These are phyloP conservation scores for Brachionus rotundiformis DNA, from an alignment of 1,140 invertebrate genomes.

Conservation along the genomic window DNA sequence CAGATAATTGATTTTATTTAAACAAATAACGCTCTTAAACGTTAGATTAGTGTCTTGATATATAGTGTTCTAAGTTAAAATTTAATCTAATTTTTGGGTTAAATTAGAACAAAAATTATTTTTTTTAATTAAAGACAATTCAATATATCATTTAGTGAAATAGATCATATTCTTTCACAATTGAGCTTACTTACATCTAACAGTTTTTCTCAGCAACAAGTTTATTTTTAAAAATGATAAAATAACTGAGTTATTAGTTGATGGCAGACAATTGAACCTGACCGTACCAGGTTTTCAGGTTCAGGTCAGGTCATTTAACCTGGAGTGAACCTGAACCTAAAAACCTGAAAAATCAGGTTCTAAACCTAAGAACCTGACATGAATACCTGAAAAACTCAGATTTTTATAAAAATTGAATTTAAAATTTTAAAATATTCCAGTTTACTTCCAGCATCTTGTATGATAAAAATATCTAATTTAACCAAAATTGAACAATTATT, in stretches of 20 bases:
- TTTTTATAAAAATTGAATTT: too few relatives aligned
- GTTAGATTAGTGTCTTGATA: conserved; percentile 13
- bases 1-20: background rate
- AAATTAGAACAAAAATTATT: background rate
- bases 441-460: too few relatives aligned
- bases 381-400: too few relatives aligned
- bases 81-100: background rate
- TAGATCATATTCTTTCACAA: conserved; percentile 6
- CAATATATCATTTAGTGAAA: background rate
- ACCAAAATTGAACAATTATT: too few relatives aligned
- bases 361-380: background rate
- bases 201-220: background rate
- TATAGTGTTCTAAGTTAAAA: background rate
- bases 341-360: background rate
- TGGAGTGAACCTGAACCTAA: background rate
- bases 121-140: background rate
- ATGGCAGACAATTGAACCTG: background rate
- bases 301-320: background rate
- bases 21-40: background rate
- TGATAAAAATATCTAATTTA: too few relatives aligned
- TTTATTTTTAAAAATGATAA: conserved; percentile 9
- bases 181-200: background rate
- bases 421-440: too few relatives aligned
- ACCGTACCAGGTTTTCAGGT: background rate
- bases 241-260: too few relatives aligned